A percentile compares a stretch with the other conserved stretches of the same genome.
Evolutionary conservation across 1,140 invertebrate genomes (phyloP).

Genomic region (Pygmarrhopalites habei): DNA sequence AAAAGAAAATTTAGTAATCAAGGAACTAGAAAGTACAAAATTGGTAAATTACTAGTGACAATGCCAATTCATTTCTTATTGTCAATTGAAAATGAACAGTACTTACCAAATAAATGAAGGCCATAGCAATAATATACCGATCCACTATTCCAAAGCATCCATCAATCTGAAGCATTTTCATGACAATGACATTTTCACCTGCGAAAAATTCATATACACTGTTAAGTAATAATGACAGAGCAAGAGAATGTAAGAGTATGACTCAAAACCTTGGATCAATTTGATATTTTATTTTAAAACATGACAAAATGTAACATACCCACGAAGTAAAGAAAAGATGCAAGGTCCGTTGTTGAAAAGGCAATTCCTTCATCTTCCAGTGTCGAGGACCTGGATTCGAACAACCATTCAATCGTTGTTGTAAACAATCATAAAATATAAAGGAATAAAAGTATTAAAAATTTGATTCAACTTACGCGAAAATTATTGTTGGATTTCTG

Average conservation of each 20-base stretch:
- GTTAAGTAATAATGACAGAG: neutral
- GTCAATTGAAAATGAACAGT: too few species aligned
- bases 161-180: constrained; percentile 1
- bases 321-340: constrained; percentile 3
- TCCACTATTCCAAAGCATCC: neutral
- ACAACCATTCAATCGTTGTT: too few species aligned
- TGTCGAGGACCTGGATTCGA: too few species aligned
- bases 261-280: too few species aligned
- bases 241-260: too few species aligned
- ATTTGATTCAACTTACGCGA: too few species aligned
- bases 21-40: too few species aligned
- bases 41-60: too few species aligned
- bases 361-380: neutral
- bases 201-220: neutral
- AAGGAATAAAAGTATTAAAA: too few species aligned
- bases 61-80: too few species aligned
- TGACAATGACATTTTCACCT: neutral
- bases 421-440: too few species aligned
- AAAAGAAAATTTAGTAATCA: too few species aligned
- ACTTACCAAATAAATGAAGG: constrained; percentile 5
- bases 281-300: neutral
- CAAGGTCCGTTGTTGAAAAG: constrained; percentile 1
- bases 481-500: neutral
- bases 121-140: neutral
- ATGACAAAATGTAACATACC: constrained; percentile 5